phyloP scores from a whole-genome alignment of 2,113 vertebrate species.

The Sylvietta virens region DNA sequence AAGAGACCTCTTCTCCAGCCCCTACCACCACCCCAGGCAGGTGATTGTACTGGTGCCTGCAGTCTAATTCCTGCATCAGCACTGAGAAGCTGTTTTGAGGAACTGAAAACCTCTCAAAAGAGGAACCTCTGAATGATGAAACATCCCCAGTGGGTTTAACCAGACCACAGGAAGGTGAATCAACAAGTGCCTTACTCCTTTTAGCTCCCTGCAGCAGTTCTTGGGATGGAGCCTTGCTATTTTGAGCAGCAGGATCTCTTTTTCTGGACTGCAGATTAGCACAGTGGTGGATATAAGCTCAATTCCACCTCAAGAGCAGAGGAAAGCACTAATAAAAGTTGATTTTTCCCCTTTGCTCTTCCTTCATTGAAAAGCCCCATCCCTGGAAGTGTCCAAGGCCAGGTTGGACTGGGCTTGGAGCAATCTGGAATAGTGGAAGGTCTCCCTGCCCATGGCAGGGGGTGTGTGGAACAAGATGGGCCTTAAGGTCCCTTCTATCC shows the following conservation, averaged over 20 bases:
- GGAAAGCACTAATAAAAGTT: background rate
- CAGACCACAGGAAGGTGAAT: background rate
- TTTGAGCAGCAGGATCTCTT: background rate
- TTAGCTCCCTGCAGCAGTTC: background rate
- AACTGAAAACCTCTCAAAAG: background rate
- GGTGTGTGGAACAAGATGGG: background rate
- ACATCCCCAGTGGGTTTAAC: background rate
- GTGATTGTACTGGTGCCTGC: background rate
- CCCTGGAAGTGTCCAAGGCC: background rate
- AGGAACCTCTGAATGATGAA: background rate
- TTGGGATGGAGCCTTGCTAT: background rate
- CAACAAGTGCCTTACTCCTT: background rate
- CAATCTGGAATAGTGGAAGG: background rate
- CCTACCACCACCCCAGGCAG: background rate
- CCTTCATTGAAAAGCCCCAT: slow-evolving; percentile 73
- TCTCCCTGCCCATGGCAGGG: background rate
- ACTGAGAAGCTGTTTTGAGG: background rate
- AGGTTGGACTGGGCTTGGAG: fast-evolving
- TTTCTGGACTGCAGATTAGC: background rate
- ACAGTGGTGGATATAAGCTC: background rate
- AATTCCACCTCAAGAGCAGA: background rate
- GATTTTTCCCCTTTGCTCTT: background rate
- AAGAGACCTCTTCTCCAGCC: background rate
- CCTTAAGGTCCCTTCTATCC: background rate
- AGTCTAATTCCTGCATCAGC: background rate